Evolutionary conservation across 2,888 invertebrate species (phyloP).

Genomic region (Doris montereyensis): DNA sequence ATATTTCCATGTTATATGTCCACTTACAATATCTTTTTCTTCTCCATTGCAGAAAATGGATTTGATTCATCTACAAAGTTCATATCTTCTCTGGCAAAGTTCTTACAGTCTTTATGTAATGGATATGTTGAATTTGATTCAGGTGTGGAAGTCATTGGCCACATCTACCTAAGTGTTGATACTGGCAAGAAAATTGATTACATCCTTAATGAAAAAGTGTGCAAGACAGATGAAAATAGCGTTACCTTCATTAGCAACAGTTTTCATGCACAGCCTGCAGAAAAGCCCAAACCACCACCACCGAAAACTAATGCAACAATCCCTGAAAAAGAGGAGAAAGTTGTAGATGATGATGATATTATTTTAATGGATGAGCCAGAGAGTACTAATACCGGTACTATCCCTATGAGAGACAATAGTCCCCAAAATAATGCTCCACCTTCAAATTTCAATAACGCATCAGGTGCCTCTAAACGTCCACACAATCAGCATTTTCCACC

Average conservation of each 20-base stretch:
- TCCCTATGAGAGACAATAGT: conserved; percentile 15
- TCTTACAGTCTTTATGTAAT: conserved; percentile 46
- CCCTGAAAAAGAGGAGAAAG: too few species aligned
- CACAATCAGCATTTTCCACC: conserved; percentile 24
- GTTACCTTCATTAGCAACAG: conserved; percentile 48
- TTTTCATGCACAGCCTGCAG: conserved; percentile 47
- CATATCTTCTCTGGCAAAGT: conserved; percentile 46
- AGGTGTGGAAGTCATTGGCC: conserved; percentile 47
- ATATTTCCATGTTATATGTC: too few species aligned
- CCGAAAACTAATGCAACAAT: not conserved
- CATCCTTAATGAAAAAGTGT: conserved; percentile 47
- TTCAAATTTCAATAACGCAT: conserved; percentile 8
- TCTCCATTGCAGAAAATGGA: too few species aligned
- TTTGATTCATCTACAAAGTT: conserved; percentile 45
- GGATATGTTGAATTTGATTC: conserved; percentile 47
- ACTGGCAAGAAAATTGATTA: conserved; percentile 48
- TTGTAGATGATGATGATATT: conserved; percentile 39
- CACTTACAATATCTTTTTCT: too few species aligned
- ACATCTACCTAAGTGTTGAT: conserved; percentile 47
- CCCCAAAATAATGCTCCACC: conserved; percentile 1
- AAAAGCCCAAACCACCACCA: conserved; percentile 37
- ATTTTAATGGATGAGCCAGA: conserved; percentile 42
- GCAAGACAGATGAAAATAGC: conserved; percentile 47
- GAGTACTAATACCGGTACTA: conserved; percentile 40
- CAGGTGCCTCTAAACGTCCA: conserved; percentile 34